A percentile compares a stretch with the other conserved stretches of the same genome.
These are phyloP conservation scores for Alligator mississippiensis DNA, from an alignment of 2,113 vertebrate genomes.

Conservation along the genomic window DNA sequence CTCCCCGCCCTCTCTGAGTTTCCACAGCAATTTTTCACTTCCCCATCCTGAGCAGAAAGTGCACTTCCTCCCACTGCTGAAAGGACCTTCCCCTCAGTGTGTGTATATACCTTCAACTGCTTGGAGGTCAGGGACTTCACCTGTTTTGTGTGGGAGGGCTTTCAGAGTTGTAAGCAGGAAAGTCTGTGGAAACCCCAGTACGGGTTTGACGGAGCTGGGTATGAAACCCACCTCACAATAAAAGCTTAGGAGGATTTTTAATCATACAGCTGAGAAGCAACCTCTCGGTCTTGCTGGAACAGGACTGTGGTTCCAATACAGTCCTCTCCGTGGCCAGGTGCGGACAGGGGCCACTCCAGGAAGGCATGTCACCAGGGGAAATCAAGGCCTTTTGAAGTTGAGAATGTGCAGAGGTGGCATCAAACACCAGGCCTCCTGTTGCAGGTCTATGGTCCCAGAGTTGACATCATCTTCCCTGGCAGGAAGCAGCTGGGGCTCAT, in stretches of 20 bases:
- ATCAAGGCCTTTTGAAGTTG: not conserved
- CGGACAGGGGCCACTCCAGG: not conserved
- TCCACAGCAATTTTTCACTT: slow-evolving; percentile 65
- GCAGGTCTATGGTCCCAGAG: not conserved
- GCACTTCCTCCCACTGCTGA: not conserved
- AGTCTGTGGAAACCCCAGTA: not conserved
- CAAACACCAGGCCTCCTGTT: not conserved
- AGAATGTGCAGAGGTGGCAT: not conserved
- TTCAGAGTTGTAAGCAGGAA: not conserved
- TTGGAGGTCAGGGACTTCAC: not conserved
- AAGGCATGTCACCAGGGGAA: not conserved
- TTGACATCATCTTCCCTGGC: not conserved
- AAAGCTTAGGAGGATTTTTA: not conserved
- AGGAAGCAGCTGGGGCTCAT: not conserved
- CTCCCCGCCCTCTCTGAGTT: not conserved
- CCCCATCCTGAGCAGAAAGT: slow-evolving; percentile 41
- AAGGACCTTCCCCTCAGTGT: rapidly evolving
- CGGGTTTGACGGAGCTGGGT: not conserved
- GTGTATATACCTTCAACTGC: not conserved
- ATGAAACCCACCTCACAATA: not conserved
- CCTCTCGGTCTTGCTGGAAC: not conserved
- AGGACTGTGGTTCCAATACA: not conserved
- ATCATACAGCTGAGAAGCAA: not conserved
- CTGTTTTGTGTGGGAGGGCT: rapidly evolving
- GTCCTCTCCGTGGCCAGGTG: not conserved